Conservation (phyloP, 2,888 invertebrate species). For the Lasioglossum vierecki region DNA sequence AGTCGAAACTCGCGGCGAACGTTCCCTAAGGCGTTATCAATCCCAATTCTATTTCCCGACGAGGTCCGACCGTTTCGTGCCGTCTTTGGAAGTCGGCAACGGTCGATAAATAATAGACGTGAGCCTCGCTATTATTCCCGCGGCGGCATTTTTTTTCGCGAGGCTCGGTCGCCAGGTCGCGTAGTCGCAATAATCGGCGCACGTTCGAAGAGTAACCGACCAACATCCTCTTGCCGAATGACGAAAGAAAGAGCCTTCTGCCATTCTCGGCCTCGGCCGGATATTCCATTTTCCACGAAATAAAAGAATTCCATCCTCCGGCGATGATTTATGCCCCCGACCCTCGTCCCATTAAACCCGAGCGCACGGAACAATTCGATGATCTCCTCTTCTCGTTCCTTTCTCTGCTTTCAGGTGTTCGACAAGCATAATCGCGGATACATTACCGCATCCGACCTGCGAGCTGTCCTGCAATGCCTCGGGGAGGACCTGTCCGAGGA, state of each 20-base stretch:
- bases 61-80: constrained; percentile 1
- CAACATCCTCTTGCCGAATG: not conserved
- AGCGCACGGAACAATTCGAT: not conserved
- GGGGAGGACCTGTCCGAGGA: constrained; percentile 95
- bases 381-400: not conserved
- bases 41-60: constrained; percentile 60
- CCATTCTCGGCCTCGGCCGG: constrained; percentile 30
- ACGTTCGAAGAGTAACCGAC: not conserved
- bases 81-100: not conserved
- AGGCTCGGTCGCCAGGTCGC: not conserved
- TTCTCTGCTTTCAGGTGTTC: constrained; percentile 85
- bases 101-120: constrained; percentile 62
- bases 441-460: constrained; percentile 94
- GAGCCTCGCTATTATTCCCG: constrained; percentile 57
- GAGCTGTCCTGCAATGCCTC: constrained; percentile 94
- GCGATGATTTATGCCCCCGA: constrained; percentile 16
- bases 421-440: constrained; percentile 97
- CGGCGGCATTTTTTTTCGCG: constrained; percentile 34
- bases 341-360: constrained; percentile 1
- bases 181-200: constrained; percentile 23
- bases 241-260: constrained; percentile 13
- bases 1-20: constrained; percentile 16
- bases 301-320: constrained; percentile 44
- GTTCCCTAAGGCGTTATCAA: constrained; percentile 63
- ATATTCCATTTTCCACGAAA: constrained; percentile 48